phyloP scores from a whole-genome alignment of 2,797 vertebrate genomes.

The Labeo calbasu region DNA sequence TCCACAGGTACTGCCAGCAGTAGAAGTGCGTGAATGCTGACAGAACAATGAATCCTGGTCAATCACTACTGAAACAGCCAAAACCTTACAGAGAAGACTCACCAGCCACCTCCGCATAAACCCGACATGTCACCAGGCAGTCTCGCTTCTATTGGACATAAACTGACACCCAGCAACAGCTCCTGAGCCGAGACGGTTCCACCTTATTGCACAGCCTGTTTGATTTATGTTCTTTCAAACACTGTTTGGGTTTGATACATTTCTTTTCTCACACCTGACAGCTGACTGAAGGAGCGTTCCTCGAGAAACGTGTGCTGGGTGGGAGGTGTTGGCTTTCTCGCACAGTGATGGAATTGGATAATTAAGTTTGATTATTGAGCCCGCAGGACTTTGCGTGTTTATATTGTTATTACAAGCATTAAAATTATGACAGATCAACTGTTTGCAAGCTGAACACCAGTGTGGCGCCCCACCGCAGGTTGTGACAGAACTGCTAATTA shows the following conservation, averaged over 20 bases:
- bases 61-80: constrained; percentile 56
- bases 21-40: constrained; percentile 31
- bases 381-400: constrained; percentile 11
- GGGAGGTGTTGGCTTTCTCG: constrained; percentile 5
- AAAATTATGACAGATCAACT: not conserved
- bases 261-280: constrained; percentile 48
- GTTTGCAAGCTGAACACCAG: not conserved
- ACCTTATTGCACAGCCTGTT: constrained; percentile 56
- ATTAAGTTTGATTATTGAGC: constrained; percentile 34
- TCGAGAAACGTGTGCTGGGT: constrained; percentile 6
- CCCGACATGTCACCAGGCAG: constrained; percentile 52
- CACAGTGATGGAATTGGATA: constrained; percentile 40
- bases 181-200: constrained; percentile 43
- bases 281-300: constrained; percentile 27
- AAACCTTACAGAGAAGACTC: constrained; percentile 48
- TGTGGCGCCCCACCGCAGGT: not conserved
- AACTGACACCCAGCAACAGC: constrained; percentile 47
- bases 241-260: constrained; percentile 43
- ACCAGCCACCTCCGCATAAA: constrained; percentile 54
- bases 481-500: not conserved
- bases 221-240: constrained; percentile 53
- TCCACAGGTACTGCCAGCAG: constrained; percentile 22
- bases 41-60: constrained; percentile 56
- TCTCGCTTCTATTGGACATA: constrained; percentile 46
- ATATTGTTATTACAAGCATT: constrained; percentile 16